Conservation (phyloP, 2,888 invertebrate genomes). For the Gasteruption jaculator region DNA sequence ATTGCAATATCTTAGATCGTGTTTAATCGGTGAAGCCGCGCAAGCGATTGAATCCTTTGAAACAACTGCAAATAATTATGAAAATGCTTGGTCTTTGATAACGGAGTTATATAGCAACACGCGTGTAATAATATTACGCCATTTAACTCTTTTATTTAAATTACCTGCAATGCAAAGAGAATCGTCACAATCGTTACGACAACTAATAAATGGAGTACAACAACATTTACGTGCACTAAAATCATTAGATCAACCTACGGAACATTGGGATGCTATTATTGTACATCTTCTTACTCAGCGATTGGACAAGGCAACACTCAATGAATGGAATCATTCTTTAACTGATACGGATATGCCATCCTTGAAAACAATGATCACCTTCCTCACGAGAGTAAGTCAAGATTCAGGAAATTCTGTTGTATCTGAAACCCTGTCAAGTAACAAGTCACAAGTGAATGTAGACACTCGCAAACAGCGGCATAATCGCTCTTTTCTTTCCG, state of each 20-base stretch:
- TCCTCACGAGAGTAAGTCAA: too few relatives aligned
- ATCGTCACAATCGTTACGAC: conserved; percentile 6
- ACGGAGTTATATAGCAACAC: conserved; percentile 14
- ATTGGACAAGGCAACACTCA: too few relatives aligned
- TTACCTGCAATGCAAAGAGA: conserved; percentile 10
- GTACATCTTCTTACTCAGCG: conserved; percentile 8
- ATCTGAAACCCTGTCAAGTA: too few relatives aligned
- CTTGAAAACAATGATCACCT: too few relatives aligned
- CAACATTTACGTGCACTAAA: conserved; percentile 14
- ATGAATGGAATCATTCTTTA: too few relatives aligned
- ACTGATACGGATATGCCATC: too few relatives aligned
- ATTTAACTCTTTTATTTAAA: conserved; percentile 17
- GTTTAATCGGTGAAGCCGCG: conserved; percentile 14
- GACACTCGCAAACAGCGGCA: not conserved
- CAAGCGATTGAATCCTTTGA: conserved; percentile 17
- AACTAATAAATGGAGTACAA: conserved; percentile 7
- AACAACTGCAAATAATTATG: conserved; percentile 17
- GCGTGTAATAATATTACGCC: conserved; percentile 15
- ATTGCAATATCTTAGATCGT: conserved; percentile 18
- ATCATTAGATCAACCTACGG: conserved; percentile 8
- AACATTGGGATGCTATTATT: conserved; percentile 11
- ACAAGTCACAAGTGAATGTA: too few relatives aligned
- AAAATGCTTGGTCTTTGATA: conserved; percentile 12
- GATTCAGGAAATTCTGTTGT: too few relatives aligned
- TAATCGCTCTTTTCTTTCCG: not conserved